Percentiles rank a stretch among this genome's conserved stretches.
These are phyloP conservation scores for Carcharodon carcharias DNA, from an alignment of 2,797 vertebrate genomes.

Conservation along the genomic window DNA sequence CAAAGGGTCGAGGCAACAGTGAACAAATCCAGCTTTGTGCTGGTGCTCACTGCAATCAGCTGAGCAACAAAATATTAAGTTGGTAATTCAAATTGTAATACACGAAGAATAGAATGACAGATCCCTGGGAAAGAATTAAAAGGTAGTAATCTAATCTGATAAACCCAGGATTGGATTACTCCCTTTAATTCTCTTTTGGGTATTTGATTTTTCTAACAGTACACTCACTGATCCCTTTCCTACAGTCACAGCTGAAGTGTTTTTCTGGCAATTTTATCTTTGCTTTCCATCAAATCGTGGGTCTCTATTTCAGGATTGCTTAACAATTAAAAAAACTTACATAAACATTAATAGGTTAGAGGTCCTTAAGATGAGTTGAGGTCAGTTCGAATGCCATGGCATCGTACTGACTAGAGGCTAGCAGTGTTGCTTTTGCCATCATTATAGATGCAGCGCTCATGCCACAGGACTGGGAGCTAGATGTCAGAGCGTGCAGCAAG, in stretches of 20 bases:
- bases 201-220: background rate
- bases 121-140: constrained; percentile 14
- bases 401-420: background rate
- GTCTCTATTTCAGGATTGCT: background rate
- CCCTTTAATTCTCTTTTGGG: background rate
- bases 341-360: background rate
- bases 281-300: background rate
- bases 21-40: background rate
- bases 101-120: background rate
- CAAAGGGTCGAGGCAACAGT: background rate
- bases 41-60: background rate
- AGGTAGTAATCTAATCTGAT: constrained; percentile 34
- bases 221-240: background rate
- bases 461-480: background rate
- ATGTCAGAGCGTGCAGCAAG: background rate
- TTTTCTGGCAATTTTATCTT: background rate
- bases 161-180: background rate
- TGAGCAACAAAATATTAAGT: background rate
- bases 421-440: too few species aligned
- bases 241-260: background rate
- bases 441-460: background rate
- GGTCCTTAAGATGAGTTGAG: background rate
- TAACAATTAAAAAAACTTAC: background rate
- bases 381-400: background rate
- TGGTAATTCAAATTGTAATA: background rate